These are phyloP conservation scores for Archilochus colubris DNA, from an alignment of 2,113 vertebrate species.

Conservation along the genomic window DNA sequence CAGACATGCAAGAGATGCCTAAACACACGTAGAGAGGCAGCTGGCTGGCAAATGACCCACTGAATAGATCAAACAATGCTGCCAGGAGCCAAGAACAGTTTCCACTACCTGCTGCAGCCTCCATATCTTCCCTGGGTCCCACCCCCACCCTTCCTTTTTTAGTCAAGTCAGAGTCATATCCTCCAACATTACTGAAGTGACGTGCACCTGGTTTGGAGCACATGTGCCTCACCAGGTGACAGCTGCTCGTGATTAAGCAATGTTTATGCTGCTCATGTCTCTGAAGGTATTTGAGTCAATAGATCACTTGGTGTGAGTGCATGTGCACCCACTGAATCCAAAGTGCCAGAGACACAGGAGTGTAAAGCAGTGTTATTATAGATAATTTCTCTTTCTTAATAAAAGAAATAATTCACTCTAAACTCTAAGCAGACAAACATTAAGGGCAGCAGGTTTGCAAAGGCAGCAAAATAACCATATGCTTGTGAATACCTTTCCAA, in stretches of 20 bases:
- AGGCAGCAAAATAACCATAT: neutral
- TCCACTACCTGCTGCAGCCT: conserved; percentile 32
- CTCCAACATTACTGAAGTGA: neutral
- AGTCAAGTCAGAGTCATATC: neutral
- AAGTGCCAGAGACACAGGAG: neutral
- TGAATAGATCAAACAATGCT: conserved; percentile 60
- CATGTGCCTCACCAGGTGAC: conserved; percentile 44
- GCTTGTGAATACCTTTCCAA: neutral
- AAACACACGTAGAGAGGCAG: conserved; percentile 44
- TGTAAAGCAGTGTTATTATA: neutral
- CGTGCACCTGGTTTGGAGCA: conserved; percentile 19
- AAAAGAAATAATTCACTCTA: neutral
- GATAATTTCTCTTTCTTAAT: rapidly evolving
- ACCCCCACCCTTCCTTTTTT: conserved; percentile 18
- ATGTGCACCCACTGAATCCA: neutral
- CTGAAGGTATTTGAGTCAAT: neutral
- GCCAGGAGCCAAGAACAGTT: conserved; percentile 52
- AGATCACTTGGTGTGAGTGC: neutral
- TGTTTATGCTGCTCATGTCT: neutral
- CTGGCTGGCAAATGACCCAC: conserved; percentile 57
- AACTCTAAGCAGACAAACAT: neutral
- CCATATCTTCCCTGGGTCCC: neutral
- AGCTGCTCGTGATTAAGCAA: neutral
- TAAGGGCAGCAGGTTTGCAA: neutral
- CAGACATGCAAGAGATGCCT: conserved; percentile 44